phyloP scores from a whole-genome alignment of 2,797 vertebrate species.

The Hoplostethus atlanticus region DNA sequence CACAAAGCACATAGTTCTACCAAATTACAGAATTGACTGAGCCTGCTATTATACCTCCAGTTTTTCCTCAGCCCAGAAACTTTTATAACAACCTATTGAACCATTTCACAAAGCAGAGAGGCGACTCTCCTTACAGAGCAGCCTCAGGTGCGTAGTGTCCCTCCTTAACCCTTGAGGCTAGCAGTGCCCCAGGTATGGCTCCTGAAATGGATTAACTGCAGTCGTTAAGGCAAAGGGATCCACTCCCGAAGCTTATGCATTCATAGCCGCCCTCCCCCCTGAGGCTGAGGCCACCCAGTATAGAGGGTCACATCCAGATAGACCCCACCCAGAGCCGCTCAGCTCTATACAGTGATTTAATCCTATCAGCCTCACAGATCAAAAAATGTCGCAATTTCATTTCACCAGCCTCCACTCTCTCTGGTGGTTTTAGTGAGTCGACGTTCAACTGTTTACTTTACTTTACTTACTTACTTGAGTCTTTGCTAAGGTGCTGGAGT shows the following conservation, averaged over 20 bases:
- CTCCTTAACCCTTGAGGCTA: constrained; percentile 58
- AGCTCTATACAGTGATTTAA: constrained; percentile 3
- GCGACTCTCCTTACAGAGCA: constrained; percentile 17
- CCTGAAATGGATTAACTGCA: constrained; percentile 76
- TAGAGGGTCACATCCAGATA: constrained; percentile 38
- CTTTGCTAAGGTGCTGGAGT: no score
- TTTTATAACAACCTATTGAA: constrained; percentile 24
- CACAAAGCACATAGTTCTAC: not conserved
- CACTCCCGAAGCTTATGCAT: constrained; percentile 54
- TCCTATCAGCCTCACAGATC: constrained; percentile 35
- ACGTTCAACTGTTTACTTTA: constrained; percentile 1
- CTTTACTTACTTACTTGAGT: not conserved
- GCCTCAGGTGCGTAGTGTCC: constrained; percentile 4
- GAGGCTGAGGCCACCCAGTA: constrained; percentile 46
- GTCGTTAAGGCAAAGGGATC: constrained; percentile 69
- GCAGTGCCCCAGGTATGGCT: constrained; percentile 43
- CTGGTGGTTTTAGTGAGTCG: constrained; percentile 10
- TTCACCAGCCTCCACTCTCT: no score
- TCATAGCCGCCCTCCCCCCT: constrained; percentile 53
- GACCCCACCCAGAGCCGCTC: not conserved
- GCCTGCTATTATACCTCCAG: constrained; percentile 8
- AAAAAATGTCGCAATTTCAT: constrained; percentile 33
- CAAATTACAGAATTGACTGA: not conserved
- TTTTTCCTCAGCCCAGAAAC: constrained; percentile 16
- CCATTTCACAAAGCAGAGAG: not conserved